These are phyloP conservation scores for Seriola aureovittata DNA, from an alignment of 2,113 vertebrate genomes.

Conservation along the genomic window DNA sequence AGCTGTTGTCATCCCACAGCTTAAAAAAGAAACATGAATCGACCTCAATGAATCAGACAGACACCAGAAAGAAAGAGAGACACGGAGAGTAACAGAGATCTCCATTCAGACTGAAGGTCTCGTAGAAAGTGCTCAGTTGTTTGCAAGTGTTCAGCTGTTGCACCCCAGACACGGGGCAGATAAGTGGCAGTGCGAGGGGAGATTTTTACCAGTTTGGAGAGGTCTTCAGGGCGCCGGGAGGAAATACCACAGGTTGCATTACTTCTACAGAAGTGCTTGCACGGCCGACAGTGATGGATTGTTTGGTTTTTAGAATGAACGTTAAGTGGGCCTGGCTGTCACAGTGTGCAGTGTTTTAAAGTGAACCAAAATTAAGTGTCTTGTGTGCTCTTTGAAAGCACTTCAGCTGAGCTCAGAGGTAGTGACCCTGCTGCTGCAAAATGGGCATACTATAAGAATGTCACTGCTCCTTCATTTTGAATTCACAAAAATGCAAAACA, in stretches of 20 bases:
- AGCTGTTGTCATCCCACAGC: conserved; percentile 5
- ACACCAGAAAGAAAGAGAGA: background rate
- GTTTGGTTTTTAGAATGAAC: conserved; percentile 59
- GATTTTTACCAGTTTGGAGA: conserved; percentile 24
- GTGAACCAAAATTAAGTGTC: conserved; percentile 34
- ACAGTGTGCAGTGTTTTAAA: conserved; percentile 23
- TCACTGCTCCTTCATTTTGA: background rate
- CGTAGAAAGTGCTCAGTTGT: background rate
- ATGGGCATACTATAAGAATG: background rate
- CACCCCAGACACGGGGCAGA: background rate
- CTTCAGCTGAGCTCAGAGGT: conserved; percentile 21
- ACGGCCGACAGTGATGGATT: conserved; percentile 59
- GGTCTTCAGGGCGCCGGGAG: conserved; percentile 7
- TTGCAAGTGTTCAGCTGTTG: background rate
- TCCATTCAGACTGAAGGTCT: background rate
- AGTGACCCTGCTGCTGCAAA: conserved; percentile 40
- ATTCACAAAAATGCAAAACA: conserved; percentile 30
- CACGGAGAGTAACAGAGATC: background rate
- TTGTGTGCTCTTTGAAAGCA: conserved; percentile 31
- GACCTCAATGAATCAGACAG: conserved; percentile 1
- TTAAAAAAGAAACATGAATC: background rate
- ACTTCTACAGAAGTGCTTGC: conserved; percentile 12
- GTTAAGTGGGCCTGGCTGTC: conserved; percentile 35
- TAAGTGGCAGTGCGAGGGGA: background rate
- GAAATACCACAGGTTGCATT: conserved; percentile 46